Base-by-base conservation (phyloP, 2,797 vertebrate species). In the Carduelis carduelis region DNA sequence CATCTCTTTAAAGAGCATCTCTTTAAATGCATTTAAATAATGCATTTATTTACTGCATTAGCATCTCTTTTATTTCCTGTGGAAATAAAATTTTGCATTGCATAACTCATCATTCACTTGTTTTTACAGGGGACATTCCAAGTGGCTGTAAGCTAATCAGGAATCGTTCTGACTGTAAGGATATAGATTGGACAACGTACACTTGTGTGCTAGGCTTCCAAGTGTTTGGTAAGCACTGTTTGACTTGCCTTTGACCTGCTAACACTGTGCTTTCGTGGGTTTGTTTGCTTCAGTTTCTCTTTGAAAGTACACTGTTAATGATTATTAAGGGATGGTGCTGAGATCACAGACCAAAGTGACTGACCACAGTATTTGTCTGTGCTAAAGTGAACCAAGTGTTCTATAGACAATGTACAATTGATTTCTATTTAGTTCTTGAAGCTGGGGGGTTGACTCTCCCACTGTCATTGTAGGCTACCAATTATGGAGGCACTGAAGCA, bases 131-230 rank as follows among this genome's bases (percentile, higher is more conserved):
- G 99, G 98, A 99, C 96, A 98, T 99, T 98, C 98, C 98, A 97
- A 98, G 98, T 43, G 98, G 99, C 91, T 99, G 99, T 97, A 99
- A 99, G 97, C 98, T 99, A 93, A 99, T 99, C 96, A 98, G 99
- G 96, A 99, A 99, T 95, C 99, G 99, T 72, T 99, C 99, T 2
- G 99, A 99, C 83, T 99, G 99, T 97, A 99, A 99, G 97, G 99
- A 99, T 97, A 99, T 99, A 41, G 98, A 99, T 97, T 99, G 99
- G 99, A 98, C 98, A 0, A 99, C 99, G 0, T 99, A 99, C 61
- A 99, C 99, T 91, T 99, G 99, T 65, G 99, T 99, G 32, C 98
- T 99, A 60, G 99, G 99, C 64, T 99, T 99, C 97, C 99, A 99
- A 35, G 99, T 99, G 56, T 99, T 99, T 21, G 99, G 99, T 99